Conservation (phyloP, 2,113 vertebrate species). For the Rhinoptilus africanus region DNA sequence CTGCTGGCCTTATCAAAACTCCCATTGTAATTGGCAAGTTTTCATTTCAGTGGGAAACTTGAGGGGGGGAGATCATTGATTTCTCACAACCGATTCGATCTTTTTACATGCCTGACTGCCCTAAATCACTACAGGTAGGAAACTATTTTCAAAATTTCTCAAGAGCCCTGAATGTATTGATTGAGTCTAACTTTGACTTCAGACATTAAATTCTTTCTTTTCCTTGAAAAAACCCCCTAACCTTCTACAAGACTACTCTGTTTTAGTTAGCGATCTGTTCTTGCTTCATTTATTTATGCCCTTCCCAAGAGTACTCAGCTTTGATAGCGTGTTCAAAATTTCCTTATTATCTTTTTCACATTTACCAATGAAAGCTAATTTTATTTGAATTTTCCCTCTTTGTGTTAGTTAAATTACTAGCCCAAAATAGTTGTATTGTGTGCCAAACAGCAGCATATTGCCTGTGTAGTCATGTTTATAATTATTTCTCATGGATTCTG, state of each 20-base stretch:
- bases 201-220: conserved; percentile 51
- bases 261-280: neutral
- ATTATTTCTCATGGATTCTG: neutral
- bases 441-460: neutral
- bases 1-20: conserved; percentile 57
- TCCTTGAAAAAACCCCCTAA: neutral
- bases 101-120: conserved; percentile 60
- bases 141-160: conserved; percentile 68
- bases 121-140: conserved; percentile 68
- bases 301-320: neutral
- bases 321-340: neutral
- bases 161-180: conserved; percentile 53
- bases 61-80: conserved; percentile 7
- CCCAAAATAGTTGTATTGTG: neutral
- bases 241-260: neutral
- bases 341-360: neutral
- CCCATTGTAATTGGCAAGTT: conserved; percentile 42
- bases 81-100: conserved; percentile 50
- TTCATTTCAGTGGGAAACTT: conserved; percentile 50
- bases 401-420: neutral
- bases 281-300: neutral
- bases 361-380: neutral
- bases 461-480: neutral
- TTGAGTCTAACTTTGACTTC: conserved; percentile 50
- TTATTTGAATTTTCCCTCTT: neutral